Evolutionary conservation across 2,113 vertebrate genomes (phyloP).

Genomic region (Catharus bicknelli): DNA sequence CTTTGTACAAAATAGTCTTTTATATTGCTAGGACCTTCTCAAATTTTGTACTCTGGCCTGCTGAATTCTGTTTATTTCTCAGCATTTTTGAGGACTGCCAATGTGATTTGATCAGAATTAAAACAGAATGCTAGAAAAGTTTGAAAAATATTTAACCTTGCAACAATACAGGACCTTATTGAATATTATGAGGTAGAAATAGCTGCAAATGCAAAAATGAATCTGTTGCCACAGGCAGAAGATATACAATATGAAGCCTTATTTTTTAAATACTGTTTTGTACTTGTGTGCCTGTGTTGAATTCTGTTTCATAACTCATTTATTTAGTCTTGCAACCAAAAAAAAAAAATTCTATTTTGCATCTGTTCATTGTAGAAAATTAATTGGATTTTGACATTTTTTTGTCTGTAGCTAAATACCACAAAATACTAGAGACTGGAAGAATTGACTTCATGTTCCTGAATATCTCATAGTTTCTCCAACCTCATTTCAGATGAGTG

Average conservation of each 20-base stretch:
- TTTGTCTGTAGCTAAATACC: neutral
- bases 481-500: neutral
- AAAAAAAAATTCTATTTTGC: neutral
- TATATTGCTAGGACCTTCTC: neutral
- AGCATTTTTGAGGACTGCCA: neutral
- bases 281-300: neutral
- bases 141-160: neutral
- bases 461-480: neutral
- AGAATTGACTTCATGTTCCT: neutral
- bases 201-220: neutral
- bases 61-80: neutral
- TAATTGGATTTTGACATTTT: neutral
- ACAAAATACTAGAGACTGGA: neutral
- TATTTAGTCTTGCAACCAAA: neutral
- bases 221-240: neutral
- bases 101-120: neutral
- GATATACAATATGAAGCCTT: neutral
- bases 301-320: neutral
- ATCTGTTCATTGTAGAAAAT: neutral
- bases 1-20: neutral
- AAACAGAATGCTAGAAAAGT: neutral
- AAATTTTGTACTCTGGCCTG: neutral
- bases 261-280: neutral
- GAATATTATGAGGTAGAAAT: neutral
- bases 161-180: neutral